Evolutionary conservation across 2,113 vertebrate genomes (phyloP).

Genomic region (Rhinogobius similis): DNA sequence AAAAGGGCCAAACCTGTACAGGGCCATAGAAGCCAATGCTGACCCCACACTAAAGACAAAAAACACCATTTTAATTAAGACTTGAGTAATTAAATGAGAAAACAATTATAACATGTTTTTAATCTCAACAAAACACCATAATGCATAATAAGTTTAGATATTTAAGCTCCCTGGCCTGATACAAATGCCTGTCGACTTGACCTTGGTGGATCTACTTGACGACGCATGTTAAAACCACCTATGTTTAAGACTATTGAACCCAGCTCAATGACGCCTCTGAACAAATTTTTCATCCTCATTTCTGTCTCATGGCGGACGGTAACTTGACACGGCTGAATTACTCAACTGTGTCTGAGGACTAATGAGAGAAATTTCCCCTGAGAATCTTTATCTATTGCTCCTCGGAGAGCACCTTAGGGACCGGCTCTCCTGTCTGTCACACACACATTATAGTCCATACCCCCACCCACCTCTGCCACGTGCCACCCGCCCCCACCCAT

Average conservation of each 20-base stretch:
- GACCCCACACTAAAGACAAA: too few relatives aligned
- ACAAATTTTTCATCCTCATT: constrained; percentile 22
- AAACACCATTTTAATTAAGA: too few relatives aligned
- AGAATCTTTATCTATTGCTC: constrained; percentile 94
- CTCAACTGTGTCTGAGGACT: constrained; percentile 96
- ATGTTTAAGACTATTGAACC: constrained; percentile 63
- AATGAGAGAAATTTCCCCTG: constrained; percentile 95
- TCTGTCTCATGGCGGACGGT: constrained; percentile 86
- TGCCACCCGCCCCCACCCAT: constrained; percentile 79
- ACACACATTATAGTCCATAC: constrained; percentile 18
- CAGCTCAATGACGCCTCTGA: constrained; percentile 78
- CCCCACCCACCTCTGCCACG: constrained; percentile 81
- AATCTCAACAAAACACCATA: too few relatives aligned
- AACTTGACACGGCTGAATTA: constrained; percentile 94
- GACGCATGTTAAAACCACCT: constrained; percentile 36
- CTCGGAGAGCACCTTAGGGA: constrained; percentile 91
- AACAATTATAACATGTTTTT: too few relatives aligned
- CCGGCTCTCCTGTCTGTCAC: constrained; percentile 89
- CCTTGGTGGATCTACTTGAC: background rate
- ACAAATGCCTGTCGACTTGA: background rate
- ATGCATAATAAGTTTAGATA: background rate
- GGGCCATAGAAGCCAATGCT: too few relatives aligned
- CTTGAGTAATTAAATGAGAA: too few relatives aligned
- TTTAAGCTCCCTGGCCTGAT: background rate
- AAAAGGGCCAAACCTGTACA: too few relatives aligned